Evolutionary conservation across 2,888 invertebrate species (phyloP), one percentile per base, ranked within the genome.

Genomic region (Synanthedon tipuliformis): DNA sequence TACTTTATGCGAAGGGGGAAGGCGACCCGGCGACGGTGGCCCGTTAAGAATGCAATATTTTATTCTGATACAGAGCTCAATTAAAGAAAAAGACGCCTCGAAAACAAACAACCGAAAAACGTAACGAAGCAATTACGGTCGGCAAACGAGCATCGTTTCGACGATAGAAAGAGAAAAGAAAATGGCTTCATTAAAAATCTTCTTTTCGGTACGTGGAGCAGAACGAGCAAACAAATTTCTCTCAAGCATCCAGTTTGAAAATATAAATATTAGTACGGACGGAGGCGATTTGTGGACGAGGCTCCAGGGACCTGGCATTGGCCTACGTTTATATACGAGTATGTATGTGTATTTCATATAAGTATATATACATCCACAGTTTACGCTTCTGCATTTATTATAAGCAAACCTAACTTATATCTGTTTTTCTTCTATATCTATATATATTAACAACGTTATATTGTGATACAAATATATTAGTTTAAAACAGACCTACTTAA

Each of bases 71-170:
- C 54, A 55, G 34, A 48, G 56, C 55, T 62, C 63, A 67, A 68
- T 69, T 68, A 69, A 66, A 70, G 66, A 66, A 64, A 65, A 65
- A 63, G 66, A 59, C 59, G 61, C 60, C 58, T 51, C 55, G 59
- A 67, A 65, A 64, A 69, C 65, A 72, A 73, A 73, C 68, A 69
- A 60, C 60, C 65, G 62, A 69, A 71, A 71, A 71, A 66, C 63
- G 64, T 71, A 75, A 74, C 73, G 68, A 72, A 71, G 74, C 78
- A 75, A 78, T 78, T 77, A 77, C 72, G 59, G 63, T 59, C 34
- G 65, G 61, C 69, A 68, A 70, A 68, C 68, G 71, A 61, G 57
- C 63, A 61, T 59, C 59, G 58, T 62, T 64, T 61, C 62, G 61
- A 57, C 61, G 59, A 53, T 50, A 53, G 54, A 7, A 56, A 62